Evolutionary conservation across 2,888 invertebrate genomes (phyloP).

Genomic region (Congeria kusceri): DNA sequence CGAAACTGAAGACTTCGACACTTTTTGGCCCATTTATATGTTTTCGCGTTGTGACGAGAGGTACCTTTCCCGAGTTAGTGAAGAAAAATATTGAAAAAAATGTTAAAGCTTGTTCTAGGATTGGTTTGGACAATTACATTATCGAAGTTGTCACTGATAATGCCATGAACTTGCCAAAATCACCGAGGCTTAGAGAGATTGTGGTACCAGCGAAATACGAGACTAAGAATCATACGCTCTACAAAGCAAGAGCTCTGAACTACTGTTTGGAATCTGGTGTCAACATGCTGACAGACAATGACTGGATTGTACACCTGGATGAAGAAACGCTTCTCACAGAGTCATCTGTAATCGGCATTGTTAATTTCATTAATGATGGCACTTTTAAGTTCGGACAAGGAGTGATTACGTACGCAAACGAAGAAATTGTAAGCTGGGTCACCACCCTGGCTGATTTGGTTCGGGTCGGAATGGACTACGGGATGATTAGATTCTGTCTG

Average conservation of each 20-base stretch:
- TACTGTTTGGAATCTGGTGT: constrained; percentile 75
- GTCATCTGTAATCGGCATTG: constrained; percentile 77
- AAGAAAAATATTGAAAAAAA: constrained; percentile 72
- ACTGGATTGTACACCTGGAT: constrained; percentile 81
- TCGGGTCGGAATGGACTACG: constrained; percentile 77
- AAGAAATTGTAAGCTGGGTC: constrained; percentile 78
- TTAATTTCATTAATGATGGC: constrained; percentile 78
- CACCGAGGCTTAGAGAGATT: constrained; percentile 66
- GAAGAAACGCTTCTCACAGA: constrained; percentile 80
- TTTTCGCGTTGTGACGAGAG: constrained; percentile 73
- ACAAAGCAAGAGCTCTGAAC: constrained; percentile 79
- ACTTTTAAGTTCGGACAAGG: constrained; percentile 78
- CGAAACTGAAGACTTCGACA: constrained; percentile 74
- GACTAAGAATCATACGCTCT: constrained; percentile 69
- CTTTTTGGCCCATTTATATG: constrained; percentile 77
- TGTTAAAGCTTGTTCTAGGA: constrained; percentile 67
- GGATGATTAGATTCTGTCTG: constrained; percentile 69
- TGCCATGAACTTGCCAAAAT: constrained; percentile 66
- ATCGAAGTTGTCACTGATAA: constrained; percentile 76
- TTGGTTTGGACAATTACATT: constrained; percentile 74
- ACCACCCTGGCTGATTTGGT: constrained; percentile 79
- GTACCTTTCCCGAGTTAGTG: constrained; percentile 71
- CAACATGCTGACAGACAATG: constrained; percentile 74
- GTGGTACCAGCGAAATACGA: constrained; percentile 74
- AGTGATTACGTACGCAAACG: constrained; percentile 76